A percentile compares a stretch with the other conserved stretches of the same genome.
Evolutionary conservation across 37 sponge, comb jelly and placozoan species (phyloP).

Genomic region (Lycopodina hypogea): DNA sequence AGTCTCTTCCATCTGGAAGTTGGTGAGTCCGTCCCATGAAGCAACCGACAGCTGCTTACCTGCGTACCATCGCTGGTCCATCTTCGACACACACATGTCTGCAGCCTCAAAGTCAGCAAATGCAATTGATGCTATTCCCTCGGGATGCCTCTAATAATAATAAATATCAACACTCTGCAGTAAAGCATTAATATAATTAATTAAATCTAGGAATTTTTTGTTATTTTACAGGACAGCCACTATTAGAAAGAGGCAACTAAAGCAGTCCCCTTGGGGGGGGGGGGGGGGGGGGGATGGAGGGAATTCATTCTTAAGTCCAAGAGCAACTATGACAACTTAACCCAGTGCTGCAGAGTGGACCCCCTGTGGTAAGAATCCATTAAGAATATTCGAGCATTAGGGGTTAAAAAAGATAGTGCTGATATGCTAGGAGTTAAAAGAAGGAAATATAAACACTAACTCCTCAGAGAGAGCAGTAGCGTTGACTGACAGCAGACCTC

Average conservation of each 20-base stretch:
- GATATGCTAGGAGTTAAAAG: too few species aligned
- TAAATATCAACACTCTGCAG: not conserved
- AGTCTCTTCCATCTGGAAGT: slow-evolving; percentile 91
- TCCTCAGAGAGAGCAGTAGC: too few species aligned
- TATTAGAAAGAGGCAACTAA: not conserved
- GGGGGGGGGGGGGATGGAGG: too few species aligned
- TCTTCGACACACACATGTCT: slow-evolving; percentile 65
- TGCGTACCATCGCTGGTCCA: slow-evolving; percentile 86
- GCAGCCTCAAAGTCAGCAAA: slow-evolving; percentile 85
- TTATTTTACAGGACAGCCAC: not conserved
- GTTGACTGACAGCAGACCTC: too few species aligned
- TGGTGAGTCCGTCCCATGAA: slow-evolving; percentile 89
- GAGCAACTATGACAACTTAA: too few species aligned
- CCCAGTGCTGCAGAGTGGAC: too few species aligned
- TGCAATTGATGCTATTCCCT: slow-evolving; percentile 89
- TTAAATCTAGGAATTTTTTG: not conserved
- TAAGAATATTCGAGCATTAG: too few species aligned
- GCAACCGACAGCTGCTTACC: slow-evolving; percentile 64
- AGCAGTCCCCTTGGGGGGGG: too few species aligned
- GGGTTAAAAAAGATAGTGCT: too few species aligned
- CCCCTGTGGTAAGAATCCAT: too few species aligned
- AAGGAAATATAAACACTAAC: too few species aligned
- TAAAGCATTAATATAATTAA: not conserved
- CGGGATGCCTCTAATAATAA: slow-evolving; percentile 87
- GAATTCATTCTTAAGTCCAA: too few species aligned